phyloP scores from a whole-genome alignment of 2,888 invertebrate species.

The Eremobia ochroleuca region DNA sequence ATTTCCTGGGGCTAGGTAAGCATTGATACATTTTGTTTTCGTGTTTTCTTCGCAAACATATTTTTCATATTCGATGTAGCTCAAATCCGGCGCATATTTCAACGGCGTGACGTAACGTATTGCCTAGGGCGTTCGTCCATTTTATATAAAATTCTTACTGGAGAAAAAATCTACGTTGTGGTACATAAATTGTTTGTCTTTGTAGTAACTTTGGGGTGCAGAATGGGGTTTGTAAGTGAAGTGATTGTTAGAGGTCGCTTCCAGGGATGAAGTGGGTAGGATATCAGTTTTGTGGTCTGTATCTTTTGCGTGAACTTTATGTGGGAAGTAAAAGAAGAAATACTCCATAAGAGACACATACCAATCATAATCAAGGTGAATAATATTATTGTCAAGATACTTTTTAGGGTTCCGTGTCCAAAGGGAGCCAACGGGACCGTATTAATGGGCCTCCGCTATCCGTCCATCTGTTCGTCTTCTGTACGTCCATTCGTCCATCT shows the following conservation, averaged over 20 bases:
- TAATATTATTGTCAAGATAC: neutral
- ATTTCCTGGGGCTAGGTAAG: slow-evolving; percentile 37
- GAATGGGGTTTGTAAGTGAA: neutral
- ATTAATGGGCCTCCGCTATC: too few relatives aligned
- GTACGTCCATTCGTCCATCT: too few relatives aligned
- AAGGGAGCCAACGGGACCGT: too few relatives aligned
- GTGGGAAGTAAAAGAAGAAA: neutral
- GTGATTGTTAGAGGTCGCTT: neutral
- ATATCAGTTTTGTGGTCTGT: neutral
- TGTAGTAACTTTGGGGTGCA: slow-evolving; percentile 12
- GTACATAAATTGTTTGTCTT: slow-evolving; percentile 10
- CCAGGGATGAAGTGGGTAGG: neutral
- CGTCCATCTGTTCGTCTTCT: too few relatives aligned
- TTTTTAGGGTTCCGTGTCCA: too few relatives aligned
- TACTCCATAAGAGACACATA: too few relatives aligned
- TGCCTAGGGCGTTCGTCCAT: slow-evolving; percentile 38
- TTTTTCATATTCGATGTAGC: slow-evolving; percentile 53
- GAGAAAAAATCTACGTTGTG: slow-evolving; percentile 31
- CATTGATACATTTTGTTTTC: slow-evolving; percentile 54
- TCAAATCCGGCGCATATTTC: slow-evolving; percentile 50
- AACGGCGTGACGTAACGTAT: slow-evolving; percentile 29
- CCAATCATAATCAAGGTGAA: neutral
- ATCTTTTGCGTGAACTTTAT: neutral
- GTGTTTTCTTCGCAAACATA: slow-evolving; percentile 56
- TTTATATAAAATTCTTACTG: slow-evolving; percentile 44